These are phyloP conservation scores for Crocodylus rhombifer DNA, from an alignment of 2,797 vertebrate genomes.

Conservation along the genomic window DNA sequence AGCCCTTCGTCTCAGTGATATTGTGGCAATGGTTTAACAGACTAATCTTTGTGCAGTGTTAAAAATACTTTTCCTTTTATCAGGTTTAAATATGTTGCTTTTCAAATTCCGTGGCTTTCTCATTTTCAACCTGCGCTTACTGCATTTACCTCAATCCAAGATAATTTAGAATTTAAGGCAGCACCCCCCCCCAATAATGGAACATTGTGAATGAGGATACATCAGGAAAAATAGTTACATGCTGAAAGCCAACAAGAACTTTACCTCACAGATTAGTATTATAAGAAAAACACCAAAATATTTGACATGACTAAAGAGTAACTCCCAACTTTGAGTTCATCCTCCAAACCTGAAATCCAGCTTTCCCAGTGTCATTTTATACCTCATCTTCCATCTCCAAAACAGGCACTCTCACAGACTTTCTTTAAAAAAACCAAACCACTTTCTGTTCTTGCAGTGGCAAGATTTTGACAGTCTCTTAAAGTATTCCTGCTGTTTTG, in stretches of 20 bases:
- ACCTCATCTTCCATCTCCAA: fast-evolving
- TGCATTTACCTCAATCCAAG: no score
- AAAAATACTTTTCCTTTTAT: neutral
- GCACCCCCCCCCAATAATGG: no score
- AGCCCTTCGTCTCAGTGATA: no score
- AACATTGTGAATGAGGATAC: no score
- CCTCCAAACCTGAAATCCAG: neutral
- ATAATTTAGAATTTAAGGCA: no score
- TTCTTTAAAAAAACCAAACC: neutral
- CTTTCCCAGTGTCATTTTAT: neutral
- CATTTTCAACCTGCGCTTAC: neutral
- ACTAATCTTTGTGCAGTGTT: neutral
- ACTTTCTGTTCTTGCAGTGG: no score
- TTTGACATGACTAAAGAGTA: neutral
- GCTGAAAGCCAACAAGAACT: neutral
- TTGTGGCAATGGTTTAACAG: neutral
- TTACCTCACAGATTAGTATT: neutral
- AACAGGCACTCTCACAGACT: neutral
- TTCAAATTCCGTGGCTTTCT: neutral
- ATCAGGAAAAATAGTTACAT: no score
- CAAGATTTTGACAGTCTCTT: no score
- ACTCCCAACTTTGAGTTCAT: neutral
- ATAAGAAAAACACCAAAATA: neutral
- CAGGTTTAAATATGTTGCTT: neutral
- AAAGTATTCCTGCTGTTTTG: no score